Percentiles rank a stretch among this genome's conserved stretches.
Evolutionary conservation across 2,888 invertebrate genomes (phyloP).

Genomic region (Caenorhabditis sp.): DNA sequence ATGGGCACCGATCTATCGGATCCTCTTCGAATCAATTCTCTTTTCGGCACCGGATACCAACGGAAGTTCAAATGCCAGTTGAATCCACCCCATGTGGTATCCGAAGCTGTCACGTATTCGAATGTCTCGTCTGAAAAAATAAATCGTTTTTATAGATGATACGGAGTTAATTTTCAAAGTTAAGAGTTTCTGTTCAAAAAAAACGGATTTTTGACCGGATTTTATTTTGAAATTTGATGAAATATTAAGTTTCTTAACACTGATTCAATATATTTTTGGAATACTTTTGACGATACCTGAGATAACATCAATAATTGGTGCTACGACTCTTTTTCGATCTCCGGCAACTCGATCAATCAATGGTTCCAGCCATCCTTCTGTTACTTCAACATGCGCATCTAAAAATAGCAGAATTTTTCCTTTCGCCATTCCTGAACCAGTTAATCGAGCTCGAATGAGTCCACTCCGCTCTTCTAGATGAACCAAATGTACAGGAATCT

Average conservation of each 20-base stretch:
- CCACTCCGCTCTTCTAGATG: slow-evolving; percentile 92
- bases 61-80: slow-evolving; percentile 99
- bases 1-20: slow-evolving; percentile 77
- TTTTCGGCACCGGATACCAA: slow-evolving; percentile 90
- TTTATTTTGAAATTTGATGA: too few species aligned
- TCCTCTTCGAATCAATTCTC: slow-evolving; percentile 91
- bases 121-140: slow-evolving; percentile 86
- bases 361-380: slow-evolving; percentile 96
- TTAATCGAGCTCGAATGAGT: slow-evolving; percentile 89
- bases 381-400: slow-evolving; percentile 87
- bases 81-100: slow-evolving; percentile 99
- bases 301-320: slow-evolving; percentile 59
- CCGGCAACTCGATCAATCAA: slow-evolving; percentile 87
- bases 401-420: slow-evolving; percentile 94
- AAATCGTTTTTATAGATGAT: too few species aligned
- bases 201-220: too few species aligned
- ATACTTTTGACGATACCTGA: too few species aligned
- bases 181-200: too few species aligned
- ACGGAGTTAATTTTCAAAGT: too few species aligned
- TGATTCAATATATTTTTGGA: too few species aligned
- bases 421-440: slow-evolving; percentile 89
- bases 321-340: slow-evolving; percentile 76
- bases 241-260: too few species aligned
- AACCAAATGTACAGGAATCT: slow-evolving; percentile 83
- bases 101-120: slow-evolving; percentile 97